These are phyloP conservation scores for Eugnorisma glareosa DNA, from an alignment of 2,888 invertebrate species.

Conservation along the genomic window DNA sequence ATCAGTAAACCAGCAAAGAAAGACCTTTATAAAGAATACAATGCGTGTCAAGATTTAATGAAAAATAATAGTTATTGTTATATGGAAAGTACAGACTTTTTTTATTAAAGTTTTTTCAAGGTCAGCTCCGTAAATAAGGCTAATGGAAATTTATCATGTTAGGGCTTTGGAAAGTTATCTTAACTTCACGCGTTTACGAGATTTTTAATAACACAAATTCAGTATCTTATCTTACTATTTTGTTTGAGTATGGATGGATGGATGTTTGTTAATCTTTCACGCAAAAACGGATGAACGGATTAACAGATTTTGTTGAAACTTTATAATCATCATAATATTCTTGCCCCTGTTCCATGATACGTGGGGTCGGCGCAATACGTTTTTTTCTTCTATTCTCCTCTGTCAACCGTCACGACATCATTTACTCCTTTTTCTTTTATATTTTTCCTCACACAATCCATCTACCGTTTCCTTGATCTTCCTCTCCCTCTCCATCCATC, in stretches of 20 bases:
- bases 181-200: no score
- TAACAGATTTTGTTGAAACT: background rate
- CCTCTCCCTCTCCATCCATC: no score
- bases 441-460: no score
- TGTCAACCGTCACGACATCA: no score
- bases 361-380: no score
- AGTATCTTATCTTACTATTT: background rate
- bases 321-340: no score
- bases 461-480: no score
- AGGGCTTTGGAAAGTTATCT: background rate
- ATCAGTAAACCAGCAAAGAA: conserved; percentile 25
- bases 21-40: conserved; percentile 46
- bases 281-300: background rate
- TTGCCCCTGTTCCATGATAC: no score
- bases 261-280: background rate
- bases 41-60: conserved; percentile 62
- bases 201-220: background rate
- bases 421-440: no score
- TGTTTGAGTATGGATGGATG: background rate
- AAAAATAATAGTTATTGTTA: conserved; percentile 63
- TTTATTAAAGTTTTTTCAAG: conserved; percentile 60
- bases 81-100: conserved; percentile 19
- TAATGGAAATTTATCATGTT: conserved; percentile 57
- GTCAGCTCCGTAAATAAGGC: conserved; percentile 36
- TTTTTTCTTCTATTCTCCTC: no score